phyloP scores from a whole-genome alignment of 1,140 invertebrate species.

The Phocides pigmalion region DNA sequence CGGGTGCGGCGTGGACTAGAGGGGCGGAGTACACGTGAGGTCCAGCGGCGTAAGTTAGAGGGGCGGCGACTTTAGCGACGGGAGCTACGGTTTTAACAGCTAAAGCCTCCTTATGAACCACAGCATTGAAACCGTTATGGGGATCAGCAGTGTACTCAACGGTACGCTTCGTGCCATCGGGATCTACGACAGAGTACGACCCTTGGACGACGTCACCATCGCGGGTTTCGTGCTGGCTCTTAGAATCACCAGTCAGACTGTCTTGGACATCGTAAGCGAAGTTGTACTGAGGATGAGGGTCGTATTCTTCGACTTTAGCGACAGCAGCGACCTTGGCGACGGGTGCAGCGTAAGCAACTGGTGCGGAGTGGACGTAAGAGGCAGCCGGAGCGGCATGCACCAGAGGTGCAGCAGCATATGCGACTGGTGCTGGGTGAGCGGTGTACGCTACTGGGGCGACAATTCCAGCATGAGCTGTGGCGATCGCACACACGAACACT shows the following conservation, averaged over 20 bases:
- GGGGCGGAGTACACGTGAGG: constrained; percentile 38
- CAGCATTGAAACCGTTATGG: constrained; percentile 83
- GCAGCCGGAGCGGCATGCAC: constrained; percentile 49
- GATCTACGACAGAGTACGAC: constrained; percentile 86
- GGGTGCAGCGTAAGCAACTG: constrained; percentile 58
- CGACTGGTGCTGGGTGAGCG: constrained; percentile 53
- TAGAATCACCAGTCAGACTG: constrained; percentile 86
- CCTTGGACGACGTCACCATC: constrained; percentile 86
- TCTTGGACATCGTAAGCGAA: constrained; percentile 88
- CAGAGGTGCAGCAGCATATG: constrained; percentile 51
- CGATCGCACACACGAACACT: constrained; percentile 60
- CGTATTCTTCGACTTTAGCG: constrained; percentile 51
- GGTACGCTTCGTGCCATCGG: constrained; percentile 87
- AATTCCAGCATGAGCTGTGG: constrained; percentile 54
- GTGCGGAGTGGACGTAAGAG: constrained; percentile 45
- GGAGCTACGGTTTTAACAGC: constrained; percentile 50
- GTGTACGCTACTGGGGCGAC: constrained; percentile 56
- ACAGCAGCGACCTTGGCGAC: constrained; percentile 49
- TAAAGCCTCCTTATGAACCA: constrained; percentile 75
- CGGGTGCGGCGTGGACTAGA: constrained; percentile 84
- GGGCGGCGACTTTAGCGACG: constrained; percentile 58
- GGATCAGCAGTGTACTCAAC: constrained; percentile 87
- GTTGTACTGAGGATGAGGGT: constrained; percentile 86
- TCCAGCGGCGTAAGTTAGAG: constrained; percentile 44
- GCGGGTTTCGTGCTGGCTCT: constrained; percentile 87